phyloP scores from a whole-genome alignment of 2,797 vertebrate genomes.

The Danio jaintianensis region DNA sequence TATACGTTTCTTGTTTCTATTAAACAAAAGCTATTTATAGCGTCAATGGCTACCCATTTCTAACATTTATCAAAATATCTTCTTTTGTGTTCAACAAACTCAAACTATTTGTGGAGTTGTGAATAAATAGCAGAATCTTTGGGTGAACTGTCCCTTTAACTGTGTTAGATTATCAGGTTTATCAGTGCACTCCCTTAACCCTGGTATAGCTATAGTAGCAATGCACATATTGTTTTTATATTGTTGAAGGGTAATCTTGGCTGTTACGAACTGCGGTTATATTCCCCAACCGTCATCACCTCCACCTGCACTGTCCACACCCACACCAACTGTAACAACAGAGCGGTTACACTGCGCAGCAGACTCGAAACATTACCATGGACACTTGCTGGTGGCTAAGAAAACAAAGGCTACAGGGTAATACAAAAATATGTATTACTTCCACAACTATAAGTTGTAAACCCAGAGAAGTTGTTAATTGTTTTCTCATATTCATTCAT shows the following conservation, averaged over 20 bases:
- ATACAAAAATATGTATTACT: no score
- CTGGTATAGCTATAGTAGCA: not conserved
- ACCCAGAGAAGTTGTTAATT: no score
- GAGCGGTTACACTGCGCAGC: conserved; percentile 2
- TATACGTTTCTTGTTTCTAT: no score
- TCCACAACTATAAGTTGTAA: no score
- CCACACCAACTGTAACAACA: conserved; percentile 57
- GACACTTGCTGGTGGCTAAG: not conserved
- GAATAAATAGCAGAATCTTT: no score
- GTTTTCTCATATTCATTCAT: no score
- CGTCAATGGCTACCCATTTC: no score
- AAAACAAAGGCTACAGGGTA: not conserved
- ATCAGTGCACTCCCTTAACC: not conserved
- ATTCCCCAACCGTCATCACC: conserved; percentile 35
- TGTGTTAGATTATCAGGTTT: conserved; percentile 5
- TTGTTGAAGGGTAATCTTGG: conserved; percentile 38
- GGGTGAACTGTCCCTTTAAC: not conserved
- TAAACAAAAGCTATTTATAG: no score
- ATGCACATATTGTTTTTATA: conserved; percentile 5
- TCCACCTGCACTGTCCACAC: conserved; percentile 36
- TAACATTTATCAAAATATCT: no score
- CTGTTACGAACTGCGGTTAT: conserved; percentile 29
- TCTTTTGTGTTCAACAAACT: no score
- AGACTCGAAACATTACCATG: conserved; percentile 2
- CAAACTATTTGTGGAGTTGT: no score